A percentile compares a stretch with the other conserved stretches of the same genome.
These are phyloP conservation scores for Loxodonta africana DNA, from an alignment of 2,113 vertebrate species.

Conservation along the genomic window DNA sequence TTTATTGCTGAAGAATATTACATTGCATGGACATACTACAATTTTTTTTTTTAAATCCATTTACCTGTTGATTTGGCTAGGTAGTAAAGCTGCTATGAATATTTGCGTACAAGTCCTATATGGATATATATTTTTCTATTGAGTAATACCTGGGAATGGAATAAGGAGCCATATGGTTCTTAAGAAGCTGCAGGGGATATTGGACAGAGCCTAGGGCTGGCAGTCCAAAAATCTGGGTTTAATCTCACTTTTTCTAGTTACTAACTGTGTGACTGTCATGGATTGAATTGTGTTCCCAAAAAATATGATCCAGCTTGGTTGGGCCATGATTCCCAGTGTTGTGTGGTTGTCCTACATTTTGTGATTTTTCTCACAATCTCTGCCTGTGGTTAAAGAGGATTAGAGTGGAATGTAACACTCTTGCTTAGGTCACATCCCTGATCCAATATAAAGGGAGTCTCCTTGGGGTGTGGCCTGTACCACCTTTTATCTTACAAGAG, in stretches of 20 bases:
- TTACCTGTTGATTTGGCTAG: neutral
- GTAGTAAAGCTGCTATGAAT: conserved; percentile 40
- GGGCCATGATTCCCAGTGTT: too few relatives aligned
- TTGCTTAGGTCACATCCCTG: too few relatives aligned
- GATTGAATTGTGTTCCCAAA: too few relatives aligned
- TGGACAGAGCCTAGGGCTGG: conserved; percentile 58
- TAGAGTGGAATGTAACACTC: too few relatives aligned
- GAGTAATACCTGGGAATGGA: conserved; percentile 42
- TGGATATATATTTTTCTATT: conserved; percentile 19
- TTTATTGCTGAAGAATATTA: neutral
- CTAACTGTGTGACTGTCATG: conserved; percentile 51
- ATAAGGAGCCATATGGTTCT: conserved; percentile 40
- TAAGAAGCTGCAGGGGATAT: conserved; percentile 59
- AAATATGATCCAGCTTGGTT: too few relatives aligned
- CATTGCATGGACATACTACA: neutral
- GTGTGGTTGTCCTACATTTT: too few relatives aligned
- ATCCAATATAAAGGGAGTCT: too few relatives aligned
- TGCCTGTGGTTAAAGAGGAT: too few relatives aligned
- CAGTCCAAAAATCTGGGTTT: conserved; percentile 68
- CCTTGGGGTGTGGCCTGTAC: too few relatives aligned
- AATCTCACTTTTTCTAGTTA: conserved; percentile 73
- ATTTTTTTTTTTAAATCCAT: neutral
- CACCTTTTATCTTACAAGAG: too few relatives aligned
- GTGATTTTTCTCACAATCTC: too few relatives aligned
- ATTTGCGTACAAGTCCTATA: conserved; percentile 50